phyloP scores from a whole-genome alignment of 35 echinoderm and acorn worm species.

The Patiria miniata region DNA sequence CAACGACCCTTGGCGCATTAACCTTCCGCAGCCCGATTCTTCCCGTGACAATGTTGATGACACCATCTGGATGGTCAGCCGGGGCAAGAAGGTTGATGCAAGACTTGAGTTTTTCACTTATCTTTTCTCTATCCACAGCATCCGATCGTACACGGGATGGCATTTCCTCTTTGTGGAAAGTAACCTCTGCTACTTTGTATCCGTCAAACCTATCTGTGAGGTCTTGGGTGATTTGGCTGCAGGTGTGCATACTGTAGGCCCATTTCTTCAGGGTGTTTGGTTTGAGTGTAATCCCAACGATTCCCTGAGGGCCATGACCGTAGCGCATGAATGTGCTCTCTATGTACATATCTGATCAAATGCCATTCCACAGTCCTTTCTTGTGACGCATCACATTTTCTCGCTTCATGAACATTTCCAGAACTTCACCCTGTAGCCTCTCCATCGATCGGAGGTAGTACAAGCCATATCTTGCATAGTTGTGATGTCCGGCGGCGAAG shows the following conservation, averaged over 20 bases:
- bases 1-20: neutral
- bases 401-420: conserved; percentile 58
- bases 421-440: conserved; percentile 28
- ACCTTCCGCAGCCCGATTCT: neutral
- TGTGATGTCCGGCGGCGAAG: conserved; percentile 56
- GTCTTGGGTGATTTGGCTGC: neutral
- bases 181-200: neutral
- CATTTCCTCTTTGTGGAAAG: neutral
- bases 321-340: conserved; percentile 76
- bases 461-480: conserved; percentile 60
- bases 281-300: conserved; percentile 65
- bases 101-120: conserved; percentile 41
- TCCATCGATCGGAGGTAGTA: conserved; percentile 49
- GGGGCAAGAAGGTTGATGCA: conserved; percentile 51
- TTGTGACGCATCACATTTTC: conserved; percentile 57
- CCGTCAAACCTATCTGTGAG: neutral
- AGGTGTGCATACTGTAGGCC: conserved; percentile 45
- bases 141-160: neutral
- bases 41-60: conserved; percentile 27
- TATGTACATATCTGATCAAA: conserved; percentile 73
- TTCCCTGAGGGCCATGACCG: conserved; percentile 46
- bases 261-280: conserved; percentile 50
- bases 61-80: conserved; percentile 38
- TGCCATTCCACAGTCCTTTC: conserved; percentile 53
- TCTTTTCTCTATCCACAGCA: neutral